Base-by-base conservation (phyloP, 2,113 vertebrate species). In the Pantherophis guttatus region DNA sequence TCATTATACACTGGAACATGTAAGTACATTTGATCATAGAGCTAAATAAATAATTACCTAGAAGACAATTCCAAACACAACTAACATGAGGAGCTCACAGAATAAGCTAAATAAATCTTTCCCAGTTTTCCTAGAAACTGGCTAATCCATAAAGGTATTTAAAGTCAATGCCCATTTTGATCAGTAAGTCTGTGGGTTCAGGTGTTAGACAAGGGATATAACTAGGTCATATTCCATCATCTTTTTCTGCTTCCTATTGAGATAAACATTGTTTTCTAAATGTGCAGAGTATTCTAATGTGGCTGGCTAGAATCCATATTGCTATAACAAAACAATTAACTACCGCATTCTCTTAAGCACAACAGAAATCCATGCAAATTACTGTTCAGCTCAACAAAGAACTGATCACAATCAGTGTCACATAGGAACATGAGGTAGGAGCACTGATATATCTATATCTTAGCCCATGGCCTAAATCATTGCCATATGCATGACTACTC, bases 11-110 rank as follows among this genome's bases (percentile, higher is more conserved):
- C 15, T 91, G 85, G 92, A 87, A 93, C 48, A 90, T 90, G 89
- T 88, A 94, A 48, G 26, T 81, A 87, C 21, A 57, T 26, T 90
- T 87, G n/a, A 89, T 33, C 62, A 70, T 15, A 39, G 92, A 24
- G n/a, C 21, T 86, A 90, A 94, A 91, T 55, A 29, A 92, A 91
- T 91, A 54, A 75, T 52, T 57, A 93, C 54, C 87, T 93, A 65
- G 17, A 85, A 89, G 13, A n/a, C 53, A 87, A 7, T 55, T 75
- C 26, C 89, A 88, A 90, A 3, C 5, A 54, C 65, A 12, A 87
- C 17, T 4, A 65, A 39, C 9, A 88, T 3, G 26, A 33, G 26
- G 19, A 55, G 0, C 0, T 5, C 11, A 62, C 39, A 54, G 88
- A 90, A 93, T 26, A 92, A 15, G 3, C 15, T 88, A 52, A 86